These are phyloP conservation scores for Protodeltote pygarga DNA, from an alignment of 2,888 invertebrate genomes.

Conservation along the genomic window DNA sequence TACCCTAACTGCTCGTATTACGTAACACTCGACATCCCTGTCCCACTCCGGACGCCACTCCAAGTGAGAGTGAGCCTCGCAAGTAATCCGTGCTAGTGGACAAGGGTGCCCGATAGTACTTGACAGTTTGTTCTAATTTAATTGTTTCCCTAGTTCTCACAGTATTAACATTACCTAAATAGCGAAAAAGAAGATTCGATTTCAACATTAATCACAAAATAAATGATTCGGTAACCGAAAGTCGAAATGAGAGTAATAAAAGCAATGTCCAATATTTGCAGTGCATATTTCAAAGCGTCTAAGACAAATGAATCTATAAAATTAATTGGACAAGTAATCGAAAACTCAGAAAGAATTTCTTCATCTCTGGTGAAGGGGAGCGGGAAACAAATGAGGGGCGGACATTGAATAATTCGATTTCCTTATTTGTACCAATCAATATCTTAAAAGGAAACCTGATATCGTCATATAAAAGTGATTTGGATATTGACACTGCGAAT, in stretches of 20 bases:
- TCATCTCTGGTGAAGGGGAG: constrained; percentile 83
- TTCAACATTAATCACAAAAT: constrained; percentile 11
- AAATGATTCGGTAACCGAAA: constrained; percentile 22
- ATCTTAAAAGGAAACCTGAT: constrained; percentile 80
- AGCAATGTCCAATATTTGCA: constrained; percentile 53
- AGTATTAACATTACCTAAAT: constrained; percentile 4
- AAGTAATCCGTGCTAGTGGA: constrained; percentile 37
- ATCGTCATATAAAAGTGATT: constrained; percentile 63
- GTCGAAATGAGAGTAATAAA: constrained; percentile 37
- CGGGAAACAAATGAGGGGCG: constrained; percentile 85
- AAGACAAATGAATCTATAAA: constrained; percentile 87
- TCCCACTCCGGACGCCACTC: constrained; percentile 52
- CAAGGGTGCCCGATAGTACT: constrained; percentile 33
- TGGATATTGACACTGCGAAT: constrained; percentile 54
- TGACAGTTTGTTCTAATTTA: constrained; percentile 39
- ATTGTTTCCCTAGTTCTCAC: constrained; percentile 39
- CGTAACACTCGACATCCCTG: constrained; percentile 61
- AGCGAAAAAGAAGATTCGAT: neutral
- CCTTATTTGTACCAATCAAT: constrained; percentile 87
- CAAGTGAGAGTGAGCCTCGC: constrained; percentile 46
- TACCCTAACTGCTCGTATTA: constrained; percentile 72
- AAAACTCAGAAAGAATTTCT: constrained; percentile 87
- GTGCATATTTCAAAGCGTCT: constrained; percentile 74
- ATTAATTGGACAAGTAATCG: constrained; percentile 87
- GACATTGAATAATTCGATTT: constrained; percentile 87